Conservation (phyloP, 2,797 vertebrate genomes). For the Ptychadena robeensis region DNA sequence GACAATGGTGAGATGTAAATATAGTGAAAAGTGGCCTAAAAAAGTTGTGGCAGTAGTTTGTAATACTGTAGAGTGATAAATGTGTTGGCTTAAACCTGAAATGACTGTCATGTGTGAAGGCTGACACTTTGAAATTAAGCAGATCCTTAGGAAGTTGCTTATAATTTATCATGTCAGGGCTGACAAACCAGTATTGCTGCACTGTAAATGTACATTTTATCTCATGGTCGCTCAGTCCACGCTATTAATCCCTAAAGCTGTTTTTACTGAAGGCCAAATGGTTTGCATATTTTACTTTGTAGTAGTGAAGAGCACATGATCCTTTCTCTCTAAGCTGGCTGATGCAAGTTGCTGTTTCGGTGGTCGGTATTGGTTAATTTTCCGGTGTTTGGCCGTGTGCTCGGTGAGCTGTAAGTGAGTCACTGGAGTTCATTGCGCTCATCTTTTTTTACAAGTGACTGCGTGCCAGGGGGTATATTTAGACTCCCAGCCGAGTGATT, state of each 20-base stretch:
- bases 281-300: conserved; percentile 8
- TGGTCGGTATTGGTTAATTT: background rate
- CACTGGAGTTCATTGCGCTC: conserved; percentile 17
- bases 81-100: no score
- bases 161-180: background rate
- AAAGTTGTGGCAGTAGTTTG: no score
- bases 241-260: background rate
- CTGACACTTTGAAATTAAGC: no score
- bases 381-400: conserved; percentile 16
- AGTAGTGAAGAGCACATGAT: conserved; percentile 24
- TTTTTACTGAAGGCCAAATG: background rate
- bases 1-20: no score
- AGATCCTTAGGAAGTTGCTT: background rate
- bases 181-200: no score
- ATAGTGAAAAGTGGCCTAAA: no score
- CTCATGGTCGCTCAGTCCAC: background rate
- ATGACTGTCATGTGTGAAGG: no score
- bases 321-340: conserved; percentile 34
- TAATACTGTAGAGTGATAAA: no score
- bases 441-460: conserved; percentile 30
- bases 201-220: background rate
- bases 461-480: conserved; percentile 52
- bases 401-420: conserved; percentile 40
- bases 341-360: conserved; percentile 38
- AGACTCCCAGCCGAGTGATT: conserved; percentile 44